phyloP scores from a whole-genome alignment of 2,797 vertebrate genomes.

The Monodelphis domestica region DNA sequence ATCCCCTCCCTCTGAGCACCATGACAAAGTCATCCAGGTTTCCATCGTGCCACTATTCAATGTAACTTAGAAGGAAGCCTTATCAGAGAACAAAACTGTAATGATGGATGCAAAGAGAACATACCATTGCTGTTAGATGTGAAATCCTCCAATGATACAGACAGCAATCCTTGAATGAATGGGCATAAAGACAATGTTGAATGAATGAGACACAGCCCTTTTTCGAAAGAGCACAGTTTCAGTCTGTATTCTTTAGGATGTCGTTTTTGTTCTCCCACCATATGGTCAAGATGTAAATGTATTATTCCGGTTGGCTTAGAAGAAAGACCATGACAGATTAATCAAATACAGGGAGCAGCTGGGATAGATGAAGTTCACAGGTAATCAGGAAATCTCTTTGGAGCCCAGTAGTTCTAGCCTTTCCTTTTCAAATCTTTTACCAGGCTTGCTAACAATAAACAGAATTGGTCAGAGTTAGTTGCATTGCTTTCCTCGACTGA shows the following conservation, averaged over 20 bases:
- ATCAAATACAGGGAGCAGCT: constrained; percentile 60
- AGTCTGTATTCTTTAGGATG: constrained; percentile 3
- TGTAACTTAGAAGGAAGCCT: constrained; percentile 6
- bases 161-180: not conserved
- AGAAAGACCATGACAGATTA: constrained; percentile 49
- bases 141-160: constrained; percentile 30
- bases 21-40: constrained; percentile 22
- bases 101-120: not conserved
- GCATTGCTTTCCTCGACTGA: constrained; percentile 29
- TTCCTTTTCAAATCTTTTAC: constrained; percentile 67
- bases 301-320: constrained; percentile 52
- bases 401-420: constrained; percentile 64
- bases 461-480: constrained; percentile 55
- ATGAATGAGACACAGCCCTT: not conserved
- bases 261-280: constrained; percentile 32
- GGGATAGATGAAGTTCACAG: constrained; percentile 61
- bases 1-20: constrained; percentile 39
- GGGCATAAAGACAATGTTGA: constrained; percentile 40
- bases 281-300: constrained; percentile 46
- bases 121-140: constrained; percentile 7
- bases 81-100: constrained; percentile 7
- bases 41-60: constrained; percentile 18
- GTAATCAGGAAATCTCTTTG: constrained; percentile 62
- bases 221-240: not conserved
- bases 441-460: constrained; percentile 61